A percentile compares a stretch with the other conserved stretches of the same genome.
phyloP scores from a whole-genome alignment of 2,888 invertebrate species.

The Seira ritae region DNA sequence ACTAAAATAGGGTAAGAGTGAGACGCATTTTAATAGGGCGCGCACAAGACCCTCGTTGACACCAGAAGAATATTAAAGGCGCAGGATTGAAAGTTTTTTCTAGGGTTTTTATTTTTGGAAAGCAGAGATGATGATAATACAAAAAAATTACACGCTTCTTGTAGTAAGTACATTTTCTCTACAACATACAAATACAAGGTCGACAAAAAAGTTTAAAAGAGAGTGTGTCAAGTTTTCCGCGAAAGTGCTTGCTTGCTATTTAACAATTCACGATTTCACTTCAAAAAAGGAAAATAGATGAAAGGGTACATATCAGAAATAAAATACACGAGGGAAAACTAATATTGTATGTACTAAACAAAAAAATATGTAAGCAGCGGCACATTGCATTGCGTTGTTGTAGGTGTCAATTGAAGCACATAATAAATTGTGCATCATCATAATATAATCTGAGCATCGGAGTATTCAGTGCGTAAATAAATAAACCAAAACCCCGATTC shows the following conservation, averaged over 20 bases:
- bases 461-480: conserved; percentile 70
- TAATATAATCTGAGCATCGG: conserved; percentile 33
- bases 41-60: not conserved
- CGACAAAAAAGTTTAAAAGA: conserved; percentile 30
- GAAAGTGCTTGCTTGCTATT: conserved; percentile 6
- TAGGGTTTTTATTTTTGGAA: not conserved
- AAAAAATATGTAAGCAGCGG: too few relatives aligned
- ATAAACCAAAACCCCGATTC: conserved; percentile 32
- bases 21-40: not conserved
- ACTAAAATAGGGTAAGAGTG: too few relatives aligned
- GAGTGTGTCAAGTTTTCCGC: conserved; percentile 49
- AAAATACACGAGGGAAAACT: too few relatives aligned
- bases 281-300: too few relatives aligned
- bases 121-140: not conserved
- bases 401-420: conserved; percentile 61
- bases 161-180: too few relatives aligned
- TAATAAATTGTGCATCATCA: conserved; percentile 50
- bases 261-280: not conserved
- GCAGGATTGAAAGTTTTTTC: not conserved
- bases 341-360: too few relatives aligned
- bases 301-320: too few relatives aligned
- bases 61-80: not conserved
- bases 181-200: conserved; percentile 37
- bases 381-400: too few relatives aligned
- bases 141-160: too few relatives aligned